Evolutionary conservation across 2,888 invertebrate species (phyloP).

Genomic region (Tenthredo notha): DNA sequence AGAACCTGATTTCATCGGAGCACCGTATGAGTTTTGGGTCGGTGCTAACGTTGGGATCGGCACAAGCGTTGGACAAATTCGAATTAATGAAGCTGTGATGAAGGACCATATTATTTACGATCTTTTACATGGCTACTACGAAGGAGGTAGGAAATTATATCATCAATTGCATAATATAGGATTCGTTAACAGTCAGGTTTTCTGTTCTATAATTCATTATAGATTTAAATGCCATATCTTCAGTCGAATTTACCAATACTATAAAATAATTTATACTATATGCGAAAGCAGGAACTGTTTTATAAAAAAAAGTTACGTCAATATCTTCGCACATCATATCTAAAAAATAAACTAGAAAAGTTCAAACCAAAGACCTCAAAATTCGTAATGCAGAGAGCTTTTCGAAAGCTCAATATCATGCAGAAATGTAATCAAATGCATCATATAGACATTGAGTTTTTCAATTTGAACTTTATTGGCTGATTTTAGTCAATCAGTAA

Average conservation of each 20-base stretch:
- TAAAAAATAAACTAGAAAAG: too few relatives aligned
- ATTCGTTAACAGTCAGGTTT: not conserved
- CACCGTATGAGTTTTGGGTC: conserved; percentile 95
- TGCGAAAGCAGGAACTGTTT: too few relatives aligned
- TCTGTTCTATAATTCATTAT: not conserved
- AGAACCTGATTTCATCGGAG: conserved; percentile 89
- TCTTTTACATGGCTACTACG: conserved; percentile 90
- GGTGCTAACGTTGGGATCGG: conserved; percentile 92
- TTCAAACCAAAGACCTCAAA: too few relatives aligned
- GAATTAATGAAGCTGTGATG: conserved; percentile 86
- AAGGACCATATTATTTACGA: conserved; percentile 86
- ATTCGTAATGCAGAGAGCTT: too few relatives aligned
- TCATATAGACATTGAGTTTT: too few relatives aligned
- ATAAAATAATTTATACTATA: too few relatives aligned
- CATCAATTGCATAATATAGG: not conserved
- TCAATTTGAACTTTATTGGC: too few relatives aligned
- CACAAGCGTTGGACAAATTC: conserved; percentile 92
- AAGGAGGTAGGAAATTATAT: conserved; percentile 83
- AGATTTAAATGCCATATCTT: not conserved
- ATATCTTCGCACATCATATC: too few relatives aligned
- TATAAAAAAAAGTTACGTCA: too few relatives aligned
- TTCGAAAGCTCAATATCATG: too few relatives aligned
- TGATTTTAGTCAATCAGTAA: not conserved
- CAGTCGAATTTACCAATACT: not conserved
- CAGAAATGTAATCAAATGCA: too few relatives aligned